Conservation (phyloP, 1,140 invertebrate genomes). For the Ostrea edulis region DNA sequence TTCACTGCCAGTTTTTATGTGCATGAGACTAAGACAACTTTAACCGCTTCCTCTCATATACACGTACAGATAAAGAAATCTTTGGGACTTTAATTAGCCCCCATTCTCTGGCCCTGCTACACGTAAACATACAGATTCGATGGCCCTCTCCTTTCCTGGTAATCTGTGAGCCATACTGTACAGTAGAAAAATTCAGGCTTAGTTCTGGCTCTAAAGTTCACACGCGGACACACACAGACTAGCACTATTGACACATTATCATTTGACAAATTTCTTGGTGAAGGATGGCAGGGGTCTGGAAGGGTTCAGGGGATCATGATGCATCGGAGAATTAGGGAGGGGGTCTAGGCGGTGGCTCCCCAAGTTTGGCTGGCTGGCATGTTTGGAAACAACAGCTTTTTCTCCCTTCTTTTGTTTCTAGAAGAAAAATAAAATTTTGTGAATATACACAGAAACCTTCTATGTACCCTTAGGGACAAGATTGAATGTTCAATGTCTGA, state of each 20-base stretch:
- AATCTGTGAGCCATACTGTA: no score
- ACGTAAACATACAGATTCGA: not conserved
- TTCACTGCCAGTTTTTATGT: no score
- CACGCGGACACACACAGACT: not conserved
- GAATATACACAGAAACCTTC: not conserved
- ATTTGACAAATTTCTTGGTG: conserved; percentile 76
- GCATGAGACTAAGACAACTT: no score
- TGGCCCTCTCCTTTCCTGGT: not conserved
- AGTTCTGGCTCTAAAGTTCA: not conserved
- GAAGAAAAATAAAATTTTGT: conserved; percentile 48
- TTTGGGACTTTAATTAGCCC: no score
- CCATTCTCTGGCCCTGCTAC: not conserved
- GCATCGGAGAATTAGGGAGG: conserved; percentile 76
- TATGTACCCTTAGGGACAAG: no score
- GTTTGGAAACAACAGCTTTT: conserved; percentile 56
- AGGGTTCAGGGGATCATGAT: conserved; percentile 76
- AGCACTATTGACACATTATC: conserved; percentile 43
- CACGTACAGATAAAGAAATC: no score
- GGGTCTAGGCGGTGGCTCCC: conserved; percentile 71
- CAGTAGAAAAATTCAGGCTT: not conserved
- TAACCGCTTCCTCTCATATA: no score
- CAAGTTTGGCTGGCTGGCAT: conserved; percentile 61
- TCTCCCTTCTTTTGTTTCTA: conserved; percentile 72
- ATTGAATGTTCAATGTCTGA: no score
- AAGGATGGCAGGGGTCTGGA: conserved; percentile 74